Conservation (phyloP, 2,888 invertebrate genomes). For the Linyphia triangularis region DNA sequence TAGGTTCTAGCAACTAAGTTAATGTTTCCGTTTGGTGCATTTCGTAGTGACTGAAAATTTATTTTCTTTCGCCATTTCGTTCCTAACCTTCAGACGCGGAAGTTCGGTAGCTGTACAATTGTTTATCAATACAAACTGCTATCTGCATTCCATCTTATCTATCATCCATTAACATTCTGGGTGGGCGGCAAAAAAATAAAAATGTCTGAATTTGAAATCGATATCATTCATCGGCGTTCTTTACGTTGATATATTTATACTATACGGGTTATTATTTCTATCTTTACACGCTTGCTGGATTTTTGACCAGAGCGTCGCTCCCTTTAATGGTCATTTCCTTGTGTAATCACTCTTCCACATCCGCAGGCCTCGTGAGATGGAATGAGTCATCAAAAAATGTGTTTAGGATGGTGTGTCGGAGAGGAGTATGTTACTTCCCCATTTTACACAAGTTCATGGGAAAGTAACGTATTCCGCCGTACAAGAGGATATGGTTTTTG, state of each 20-base stretch:
- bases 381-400: no score
- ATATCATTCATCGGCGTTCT: not conserved
- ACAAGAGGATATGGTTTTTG: no score
- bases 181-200: not conserved
- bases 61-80: no score
- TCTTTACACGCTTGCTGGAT: not conserved
- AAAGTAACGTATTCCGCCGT: no score
- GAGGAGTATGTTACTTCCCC: no score
- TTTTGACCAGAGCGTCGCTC: not conserved
- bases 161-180: not conserved
- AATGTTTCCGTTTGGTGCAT: no score
- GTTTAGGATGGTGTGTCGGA: no score
- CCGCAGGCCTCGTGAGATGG: not conserved
- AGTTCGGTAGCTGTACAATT: not conserved
- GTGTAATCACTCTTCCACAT: not conserved
- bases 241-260: not conserved
- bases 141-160: not conserved
- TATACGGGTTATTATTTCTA: not conserved
- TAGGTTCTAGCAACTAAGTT: no score
- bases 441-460: no score
- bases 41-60: no score
- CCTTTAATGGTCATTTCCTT: not conserved
- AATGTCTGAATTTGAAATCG: not conserved
- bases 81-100: not conserved
- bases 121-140: not conserved